These are phyloP conservation scores for Ameiurus melas DNA, from an alignment of 2,113 vertebrate genomes.

Conservation along the genomic window DNA sequence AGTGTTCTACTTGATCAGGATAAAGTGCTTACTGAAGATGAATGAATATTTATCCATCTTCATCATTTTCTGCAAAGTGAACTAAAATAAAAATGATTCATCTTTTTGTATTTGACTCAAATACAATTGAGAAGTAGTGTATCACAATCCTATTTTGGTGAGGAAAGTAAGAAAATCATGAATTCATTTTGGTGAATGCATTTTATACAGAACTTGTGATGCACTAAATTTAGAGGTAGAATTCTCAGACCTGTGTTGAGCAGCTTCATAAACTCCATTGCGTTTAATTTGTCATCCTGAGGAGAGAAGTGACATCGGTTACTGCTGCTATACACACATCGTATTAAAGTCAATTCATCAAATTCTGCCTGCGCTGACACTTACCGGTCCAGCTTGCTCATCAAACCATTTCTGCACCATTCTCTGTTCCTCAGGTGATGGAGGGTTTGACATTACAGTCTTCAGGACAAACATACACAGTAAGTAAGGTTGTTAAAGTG, in stretches of 20 bases:
- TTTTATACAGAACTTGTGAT: not conserved
- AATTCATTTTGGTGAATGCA: not conserved
- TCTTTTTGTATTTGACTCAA: not conserved
- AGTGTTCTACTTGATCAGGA: not conserved
- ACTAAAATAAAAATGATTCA: not conserved
- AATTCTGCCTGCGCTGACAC: slow-evolving; percentile 19
- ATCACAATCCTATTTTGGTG: not conserved
- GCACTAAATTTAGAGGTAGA: not conserved
- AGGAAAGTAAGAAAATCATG: not conserved
- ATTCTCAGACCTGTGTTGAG: slow-evolving; percentile 69
- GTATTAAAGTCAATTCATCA: not conserved
- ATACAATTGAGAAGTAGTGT: not conserved
- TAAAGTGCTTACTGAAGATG: not conserved
- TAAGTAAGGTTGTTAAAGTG: not conserved
- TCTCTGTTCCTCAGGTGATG: slow-evolving; percentile 58
- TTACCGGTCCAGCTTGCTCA: slow-evolving; percentile 66
- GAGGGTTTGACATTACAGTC: slow-evolving; percentile 65
- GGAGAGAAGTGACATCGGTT: not conserved
- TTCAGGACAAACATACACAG: slow-evolving; percentile 47
- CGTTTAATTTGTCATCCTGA: slow-evolving; percentile 69
- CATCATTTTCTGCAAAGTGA: not conserved
- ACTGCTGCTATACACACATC: not conserved
- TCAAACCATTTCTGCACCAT: slow-evolving; percentile 67
- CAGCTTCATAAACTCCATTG: slow-evolving; percentile 67
- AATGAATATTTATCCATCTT: not conserved